Conservation (phyloP, 2,113 vertebrate genomes). For the Porphyrio hochstetteri region DNA sequence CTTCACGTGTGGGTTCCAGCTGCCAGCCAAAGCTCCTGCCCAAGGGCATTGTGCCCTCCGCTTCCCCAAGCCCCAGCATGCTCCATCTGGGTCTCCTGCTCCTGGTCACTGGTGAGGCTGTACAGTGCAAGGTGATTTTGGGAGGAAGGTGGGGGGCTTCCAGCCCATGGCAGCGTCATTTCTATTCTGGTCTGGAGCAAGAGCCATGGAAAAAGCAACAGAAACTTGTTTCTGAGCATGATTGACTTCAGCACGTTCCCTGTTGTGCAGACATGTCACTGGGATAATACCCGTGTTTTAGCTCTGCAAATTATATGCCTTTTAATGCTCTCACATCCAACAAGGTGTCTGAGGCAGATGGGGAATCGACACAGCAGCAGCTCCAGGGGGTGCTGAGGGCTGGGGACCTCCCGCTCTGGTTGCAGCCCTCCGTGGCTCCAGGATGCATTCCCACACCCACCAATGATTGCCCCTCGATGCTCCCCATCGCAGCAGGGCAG, state of each 20-base stretch:
- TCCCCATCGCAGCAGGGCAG: fast-evolving
- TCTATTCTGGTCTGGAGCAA: not conserved
- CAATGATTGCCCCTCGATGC: fast-evolving
- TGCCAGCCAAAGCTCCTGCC: not conserved
- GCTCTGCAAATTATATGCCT: slow-evolving; percentile 37
- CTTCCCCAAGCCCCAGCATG: not conserved
- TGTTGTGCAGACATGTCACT: not conserved
- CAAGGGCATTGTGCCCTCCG: fast-evolving
- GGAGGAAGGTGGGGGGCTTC: not conserved
- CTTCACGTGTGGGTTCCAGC: fast-evolving
- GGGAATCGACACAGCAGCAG: not conserved
- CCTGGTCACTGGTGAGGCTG: fast-evolving
- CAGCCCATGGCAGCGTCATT: not conserved
- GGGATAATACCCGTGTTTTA: slow-evolving; percentile 52
- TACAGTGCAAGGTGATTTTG: not conserved
- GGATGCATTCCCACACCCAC: fast-evolving
- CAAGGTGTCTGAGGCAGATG: not conserved
- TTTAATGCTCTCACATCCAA: not conserved
- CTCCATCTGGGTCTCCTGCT: not conserved
- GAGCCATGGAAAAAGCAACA: not conserved
- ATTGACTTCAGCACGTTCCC: slow-evolving; percentile 15
- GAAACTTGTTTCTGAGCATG: not conserved
- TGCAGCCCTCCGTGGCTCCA: fast-evolving
- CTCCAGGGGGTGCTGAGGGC: fast-evolving
- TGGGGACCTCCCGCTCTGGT: not conserved